These are phyloP conservation scores for Knipowitschia caucasica DNA, from an alignment of 2,797 vertebrate genomes.

Conservation along the genomic window DNA sequence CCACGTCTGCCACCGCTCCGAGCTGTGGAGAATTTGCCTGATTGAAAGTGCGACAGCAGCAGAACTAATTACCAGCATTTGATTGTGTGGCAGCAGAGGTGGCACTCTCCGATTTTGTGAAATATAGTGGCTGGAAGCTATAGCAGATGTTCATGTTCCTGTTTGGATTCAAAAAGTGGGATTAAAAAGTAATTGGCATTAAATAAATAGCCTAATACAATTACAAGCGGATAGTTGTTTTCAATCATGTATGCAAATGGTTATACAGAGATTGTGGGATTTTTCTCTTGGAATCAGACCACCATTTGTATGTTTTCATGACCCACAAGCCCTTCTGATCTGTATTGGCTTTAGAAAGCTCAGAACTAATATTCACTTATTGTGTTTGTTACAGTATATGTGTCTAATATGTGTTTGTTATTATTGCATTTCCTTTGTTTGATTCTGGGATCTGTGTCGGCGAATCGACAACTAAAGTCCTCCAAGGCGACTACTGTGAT, in stretches of 20 bases:
- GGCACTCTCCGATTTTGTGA: constrained; percentile 43
- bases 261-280: too few relatives aligned
- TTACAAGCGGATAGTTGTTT: constrained; percentile 1
- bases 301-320: too few relatives aligned
- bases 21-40: constrained; percentile 52
- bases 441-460: too few relatives aligned
- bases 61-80: constrained; percentile 60
- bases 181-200: neutral
- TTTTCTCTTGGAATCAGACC: too few relatives aligned
- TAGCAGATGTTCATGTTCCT: constrained; percentile 38
- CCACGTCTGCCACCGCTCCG: constrained; percentile 27
- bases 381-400: too few relatives aligned
- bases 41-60: constrained; percentile 51
- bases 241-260: constrained; percentile 1
- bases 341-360: too few relatives aligned
- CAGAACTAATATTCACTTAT: too few relatives aligned
- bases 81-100: constrained; percentile 60
- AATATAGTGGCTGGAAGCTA: constrained; percentile 25
- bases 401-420: too few relatives aligned
- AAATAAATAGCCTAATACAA: neutral
- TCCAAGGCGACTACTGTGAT: too few relatives aligned
- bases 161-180: constrained; percentile 14
- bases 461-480: too few relatives aligned
- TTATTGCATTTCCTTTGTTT: too few relatives aligned
- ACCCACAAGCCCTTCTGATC: too few relatives aligned